phyloP scores from a whole-genome alignment of 2,797 vertebrate genomes.

The Sciurus vulgaris region DNA sequence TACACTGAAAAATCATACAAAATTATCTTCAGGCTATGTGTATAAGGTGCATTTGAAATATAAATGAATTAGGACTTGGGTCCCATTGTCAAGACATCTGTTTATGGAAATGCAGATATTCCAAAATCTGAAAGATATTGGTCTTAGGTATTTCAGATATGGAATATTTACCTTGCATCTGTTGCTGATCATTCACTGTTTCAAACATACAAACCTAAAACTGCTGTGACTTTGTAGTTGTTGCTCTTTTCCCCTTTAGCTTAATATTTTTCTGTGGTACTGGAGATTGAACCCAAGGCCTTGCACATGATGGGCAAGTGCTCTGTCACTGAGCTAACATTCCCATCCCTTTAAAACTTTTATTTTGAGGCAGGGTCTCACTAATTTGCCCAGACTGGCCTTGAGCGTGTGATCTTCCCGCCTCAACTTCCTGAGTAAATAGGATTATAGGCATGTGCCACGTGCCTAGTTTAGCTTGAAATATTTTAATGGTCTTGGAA shows the following conservation, averaged over 20 bases:
- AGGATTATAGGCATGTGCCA: neutral
- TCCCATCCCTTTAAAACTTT: no score
- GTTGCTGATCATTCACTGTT: constrained; percentile 12
- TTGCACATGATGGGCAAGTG: no score
- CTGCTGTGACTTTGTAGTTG: neutral
- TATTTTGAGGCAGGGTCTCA: no score
- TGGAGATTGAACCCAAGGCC: neutral
- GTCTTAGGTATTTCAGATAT: neutral
- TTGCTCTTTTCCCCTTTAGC: constrained; percentile 16
- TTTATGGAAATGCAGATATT: neutral
- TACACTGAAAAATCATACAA: neutral
- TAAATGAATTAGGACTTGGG: neutral
- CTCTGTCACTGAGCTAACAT: no score
- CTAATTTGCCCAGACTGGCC: neutral
- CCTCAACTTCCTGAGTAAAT: neutral
- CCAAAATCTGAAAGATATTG: neutral
- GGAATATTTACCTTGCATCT: neutral
- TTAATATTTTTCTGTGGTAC: neutral
- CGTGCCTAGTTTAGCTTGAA: neutral
- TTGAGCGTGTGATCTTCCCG: neutral
- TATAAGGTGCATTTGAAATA: neutral
- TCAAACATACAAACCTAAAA: constrained; percentile 53
- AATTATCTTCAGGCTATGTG: neutral
- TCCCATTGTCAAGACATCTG: neutral
- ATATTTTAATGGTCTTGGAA: constrained; percentile 41